Evolutionary conservation across 1,140 invertebrate genomes (phyloP).

Genomic region (Zaprionus capensis): DNA sequence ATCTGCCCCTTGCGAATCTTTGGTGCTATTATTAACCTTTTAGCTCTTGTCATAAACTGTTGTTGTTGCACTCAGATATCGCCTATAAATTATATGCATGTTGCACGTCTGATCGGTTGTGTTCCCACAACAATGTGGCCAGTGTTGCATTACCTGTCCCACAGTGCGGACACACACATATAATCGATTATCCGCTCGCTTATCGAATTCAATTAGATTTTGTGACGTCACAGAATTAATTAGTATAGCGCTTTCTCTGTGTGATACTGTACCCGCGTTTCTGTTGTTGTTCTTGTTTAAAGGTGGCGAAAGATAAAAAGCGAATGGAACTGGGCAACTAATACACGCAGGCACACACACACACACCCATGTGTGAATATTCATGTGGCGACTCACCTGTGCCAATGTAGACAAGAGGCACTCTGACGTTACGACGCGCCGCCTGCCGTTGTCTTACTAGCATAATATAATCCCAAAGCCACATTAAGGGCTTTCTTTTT

Average conservation of each 20-base stretch:
- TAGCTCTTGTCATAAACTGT: conserved; percentile 73
- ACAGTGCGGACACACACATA: conserved; percentile 15
- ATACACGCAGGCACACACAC: background rate
- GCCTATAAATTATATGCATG: conserved; percentile 35
- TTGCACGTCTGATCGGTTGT: conserved; percentile 6
- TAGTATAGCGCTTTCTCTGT: background rate
- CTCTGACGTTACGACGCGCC: conserved; percentile 59
- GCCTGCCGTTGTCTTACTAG: conserved; percentile 60
- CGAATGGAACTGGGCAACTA: background rate
- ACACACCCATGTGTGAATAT: background rate
- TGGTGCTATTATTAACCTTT: conserved; percentile 73
- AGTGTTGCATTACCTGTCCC: conserved; percentile 58
- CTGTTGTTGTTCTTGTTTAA: background rate
- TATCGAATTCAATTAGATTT: background rate
- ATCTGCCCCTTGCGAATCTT: conserved; percentile 32
- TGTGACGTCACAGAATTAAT: background rate
- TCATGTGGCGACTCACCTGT: conserved; percentile 60
- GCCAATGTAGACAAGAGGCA: conserved; percentile 68
- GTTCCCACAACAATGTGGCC: conserved; percentile 25
- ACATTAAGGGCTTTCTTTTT: conserved; percentile 57
- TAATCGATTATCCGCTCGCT: background rate
- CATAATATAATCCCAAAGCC: conserved; percentile 79
- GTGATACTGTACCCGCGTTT: background rate
- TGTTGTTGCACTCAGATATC: conserved; percentile 32
- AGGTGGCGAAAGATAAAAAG: conserved; percentile 37